Base-by-base conservation (phyloP, 2,113 vertebrate species). In the Glaucidium brasilianum region DNA sequence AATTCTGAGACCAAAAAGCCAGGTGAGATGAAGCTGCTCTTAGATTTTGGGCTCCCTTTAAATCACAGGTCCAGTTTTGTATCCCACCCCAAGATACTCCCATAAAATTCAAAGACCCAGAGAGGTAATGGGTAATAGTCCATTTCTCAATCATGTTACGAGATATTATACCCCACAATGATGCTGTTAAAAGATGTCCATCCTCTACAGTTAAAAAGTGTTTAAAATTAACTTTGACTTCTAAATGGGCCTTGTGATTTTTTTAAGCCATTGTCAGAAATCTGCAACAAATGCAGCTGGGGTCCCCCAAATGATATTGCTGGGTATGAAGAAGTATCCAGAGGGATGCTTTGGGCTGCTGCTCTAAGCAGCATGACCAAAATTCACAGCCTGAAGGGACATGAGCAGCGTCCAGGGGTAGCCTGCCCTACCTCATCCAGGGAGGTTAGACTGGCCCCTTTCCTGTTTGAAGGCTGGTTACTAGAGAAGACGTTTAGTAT, bases 391-490 rank as follows among this genome's bases (percentile, higher is more conserved):
- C 15, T 12, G 2, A 92, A 76, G 35, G 16, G 12, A 43, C 27
- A 18, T 0, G 1, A 53, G 26, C 32, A 83, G n/a, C 11, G 4
- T 13, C 25, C 11, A 11, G 19, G 21, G 72, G 12, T 22, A 25
- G 37, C 3, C 0, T 22, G 22, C 15, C 32, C 19, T 32, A 34
- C 18, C 29, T 72, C 17, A n/a, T 14, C 5, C 20, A 52, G 13
- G 14, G 14, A 81, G 32, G 37, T 87, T 11, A 34, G 18, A 58
- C 17, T 45, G 32, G 6, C 12, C 22, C n/a, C 5, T 2, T 43
- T 67, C 49, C 50, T 35, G 2, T 55, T 34, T 29, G 59, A 77
- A 52, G 20, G 17, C 12, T 50, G 26, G 9, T 59, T 52, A 84
- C 63, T 35, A 81, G 23, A 63, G 26, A 56, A 68, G n/a, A 80